These are phyloP conservation scores for Craseonycteris thonglongyai DNA, from an alignment of 2,113 vertebrate genomes.

Conservation along the genomic window DNA sequence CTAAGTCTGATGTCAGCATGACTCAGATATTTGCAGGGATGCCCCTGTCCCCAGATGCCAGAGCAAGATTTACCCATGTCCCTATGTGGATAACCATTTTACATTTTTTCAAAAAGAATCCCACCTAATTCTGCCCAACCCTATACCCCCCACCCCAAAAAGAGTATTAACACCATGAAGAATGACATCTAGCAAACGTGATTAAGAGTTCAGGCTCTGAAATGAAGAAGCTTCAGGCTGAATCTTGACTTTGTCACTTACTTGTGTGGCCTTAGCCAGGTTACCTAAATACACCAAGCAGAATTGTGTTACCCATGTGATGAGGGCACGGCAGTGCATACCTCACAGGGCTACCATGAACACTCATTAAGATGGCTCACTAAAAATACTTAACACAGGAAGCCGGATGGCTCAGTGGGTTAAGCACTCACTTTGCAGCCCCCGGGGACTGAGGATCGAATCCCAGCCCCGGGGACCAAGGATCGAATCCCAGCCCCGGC, in stretches of 20 bases:
- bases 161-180: background rate
- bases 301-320: background rate
- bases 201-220: background rate
- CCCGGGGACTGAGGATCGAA: too few relatives aligned
- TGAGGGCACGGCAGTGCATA: too few relatives aligned
- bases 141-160: background rate
- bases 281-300: background rate
- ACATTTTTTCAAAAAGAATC: background rate
- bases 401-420: too few relatives aligned
- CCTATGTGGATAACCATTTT: background rate
- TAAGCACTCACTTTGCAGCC: too few relatives aligned
- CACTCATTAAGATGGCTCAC: background rate
- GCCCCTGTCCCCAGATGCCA: background rate
- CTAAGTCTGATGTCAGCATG: background rate
- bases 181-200: background rate
- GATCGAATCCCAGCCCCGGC: too few relatives aligned
- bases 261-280: background rate
- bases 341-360: background rate
- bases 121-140: background rate
- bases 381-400: background rate
- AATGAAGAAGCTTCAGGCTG: background rate
- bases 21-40: too few relatives aligned
- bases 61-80: background rate
- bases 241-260: background rate
- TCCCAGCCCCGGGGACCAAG: too few relatives aligned